These are phyloP conservation scores for Bombyx mandarina DNA, from an alignment of 1,140 invertebrate genomes.

Conservation along the genomic window DNA sequence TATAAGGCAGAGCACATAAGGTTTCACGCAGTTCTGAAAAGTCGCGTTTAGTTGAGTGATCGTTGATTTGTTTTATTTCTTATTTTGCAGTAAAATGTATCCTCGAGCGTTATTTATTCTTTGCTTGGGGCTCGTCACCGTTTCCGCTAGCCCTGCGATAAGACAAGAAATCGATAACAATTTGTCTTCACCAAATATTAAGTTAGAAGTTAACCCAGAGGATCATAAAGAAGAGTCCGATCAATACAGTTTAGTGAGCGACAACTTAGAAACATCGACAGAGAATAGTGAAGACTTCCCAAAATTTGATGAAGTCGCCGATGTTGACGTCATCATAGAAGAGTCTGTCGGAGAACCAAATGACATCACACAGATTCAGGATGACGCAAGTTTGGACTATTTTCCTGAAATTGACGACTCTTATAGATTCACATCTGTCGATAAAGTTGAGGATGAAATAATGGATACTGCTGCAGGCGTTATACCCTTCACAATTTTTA, in stretches of 20 bases:
- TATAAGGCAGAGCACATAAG: constrained; percentile 22
- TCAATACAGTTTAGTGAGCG: background rate
- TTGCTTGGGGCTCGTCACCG: constrained; percentile 23
- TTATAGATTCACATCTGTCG: constrained; percentile 10
- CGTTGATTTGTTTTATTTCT: too few species aligned
- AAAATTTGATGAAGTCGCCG: constrained; percentile 1
- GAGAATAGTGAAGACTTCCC: constrained; percentile 15
- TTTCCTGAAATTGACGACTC: constrained; percentile 2
- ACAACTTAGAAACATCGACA: constrained; percentile 20
- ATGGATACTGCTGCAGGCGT: constrained; percentile 57
- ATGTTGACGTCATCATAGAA: constrained; percentile 15
- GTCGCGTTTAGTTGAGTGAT: too few species aligned
- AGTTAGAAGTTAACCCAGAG: constrained; percentile 17
- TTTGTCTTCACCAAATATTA: too few species aligned
- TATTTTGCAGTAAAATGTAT: too few species aligned
- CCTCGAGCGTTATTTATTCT: constrained; percentile 23
- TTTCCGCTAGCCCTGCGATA: constrained; percentile 21
- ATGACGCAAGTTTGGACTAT: constrained; percentile 4
- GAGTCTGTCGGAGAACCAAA: constrained; percentile 9
- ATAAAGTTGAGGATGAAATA: constrained; percentile 43
- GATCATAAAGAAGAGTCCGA: background rate
- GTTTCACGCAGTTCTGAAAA: too few species aligned
- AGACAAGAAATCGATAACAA: too few species aligned
- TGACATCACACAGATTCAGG: constrained; percentile 2
- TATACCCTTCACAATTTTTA: constrained; percentile 33